Evolutionary conservation across 2,797 vertebrate species (phyloP).

Genomic region (Pangasius krempfi): DNA sequence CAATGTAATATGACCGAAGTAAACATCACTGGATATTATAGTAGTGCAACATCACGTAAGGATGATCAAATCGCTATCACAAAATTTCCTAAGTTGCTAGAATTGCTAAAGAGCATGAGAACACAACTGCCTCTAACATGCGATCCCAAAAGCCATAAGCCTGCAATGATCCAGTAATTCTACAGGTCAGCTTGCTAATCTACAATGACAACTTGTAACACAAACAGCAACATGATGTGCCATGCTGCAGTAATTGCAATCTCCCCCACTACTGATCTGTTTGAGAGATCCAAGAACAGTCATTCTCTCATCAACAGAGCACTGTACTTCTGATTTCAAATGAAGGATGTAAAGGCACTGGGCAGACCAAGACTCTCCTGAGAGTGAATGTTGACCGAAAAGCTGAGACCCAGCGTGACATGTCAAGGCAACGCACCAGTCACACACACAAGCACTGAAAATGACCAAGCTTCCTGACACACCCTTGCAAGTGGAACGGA

Average conservation of each 20-base stretch:
- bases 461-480: background rate
- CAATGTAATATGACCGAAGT: background rate
- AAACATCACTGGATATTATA: background rate
- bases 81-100: background rate
- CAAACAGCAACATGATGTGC: background rate
- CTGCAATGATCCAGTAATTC: background rate
- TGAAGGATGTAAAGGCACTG: background rate
- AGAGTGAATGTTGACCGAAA: background rate
- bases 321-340: background rate
- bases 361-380: background rate
- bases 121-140: background rate
- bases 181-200: background rate
- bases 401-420: background rate
- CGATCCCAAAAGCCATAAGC: background rate
- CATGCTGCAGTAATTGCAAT: background rate
- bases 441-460: background rate
- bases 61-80: background rate
- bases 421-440: background rate
- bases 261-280: background rate
- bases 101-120: background rate
- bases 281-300: background rate
- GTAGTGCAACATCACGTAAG: background rate
- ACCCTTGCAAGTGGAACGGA: background rate
- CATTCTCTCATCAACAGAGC: background rate
- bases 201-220: background rate